Base-by-base conservation (phyloP, 2,888 invertebrate genomes). In the Drosophila rellima region DNA sequence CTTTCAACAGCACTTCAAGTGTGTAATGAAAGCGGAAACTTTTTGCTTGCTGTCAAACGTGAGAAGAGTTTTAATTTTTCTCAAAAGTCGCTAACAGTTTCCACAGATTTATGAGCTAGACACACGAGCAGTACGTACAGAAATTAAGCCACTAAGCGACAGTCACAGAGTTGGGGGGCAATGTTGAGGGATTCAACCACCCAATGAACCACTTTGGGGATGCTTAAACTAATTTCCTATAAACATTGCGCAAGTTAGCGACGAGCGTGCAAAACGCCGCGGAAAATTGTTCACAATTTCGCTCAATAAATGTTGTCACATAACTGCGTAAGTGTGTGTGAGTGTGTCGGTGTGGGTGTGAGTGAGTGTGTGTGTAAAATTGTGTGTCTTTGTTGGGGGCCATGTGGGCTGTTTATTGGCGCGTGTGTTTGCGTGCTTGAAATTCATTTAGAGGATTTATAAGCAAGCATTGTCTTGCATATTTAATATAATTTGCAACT, bases 351-450 rank as follows among this genome's bases (percentile, higher is more conserved):
- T 45, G 20, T 56, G 23, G 17, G 33, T 29, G 48, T 26, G 18
- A 3, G 15, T 31, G n/a, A 20, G 45, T 0, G 37, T 26, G 63
- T 35, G 23, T 35, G 42, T 23, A 50, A 35, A 13, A 11, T 6
- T 39, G 13, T 29, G 57, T 39, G 50, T 59, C 31, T 42, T 31
- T 13, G 13, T 29, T n/a, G 44, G 31, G 33, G 10, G 29, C 18
- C 26, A 37, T 44, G 47, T 45, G 62, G 61, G 59, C 55, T 80
- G 73, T 57, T 82, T 76, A 70, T 82, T 76, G 86, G 66, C 76
- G 80, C 86, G 77, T 88, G 86, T 88, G 84, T 85, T 82, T 82
- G 90, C 84, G 90, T 90, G 89, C 90, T 90, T 90, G 87, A 90
- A 85, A 90, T 85, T 90, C 89, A 88, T 85, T 90, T 86, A 82